phyloP scores from a whole-genome alignment of 2,888 invertebrate genomes.

The Agapostemon virescens region DNA sequence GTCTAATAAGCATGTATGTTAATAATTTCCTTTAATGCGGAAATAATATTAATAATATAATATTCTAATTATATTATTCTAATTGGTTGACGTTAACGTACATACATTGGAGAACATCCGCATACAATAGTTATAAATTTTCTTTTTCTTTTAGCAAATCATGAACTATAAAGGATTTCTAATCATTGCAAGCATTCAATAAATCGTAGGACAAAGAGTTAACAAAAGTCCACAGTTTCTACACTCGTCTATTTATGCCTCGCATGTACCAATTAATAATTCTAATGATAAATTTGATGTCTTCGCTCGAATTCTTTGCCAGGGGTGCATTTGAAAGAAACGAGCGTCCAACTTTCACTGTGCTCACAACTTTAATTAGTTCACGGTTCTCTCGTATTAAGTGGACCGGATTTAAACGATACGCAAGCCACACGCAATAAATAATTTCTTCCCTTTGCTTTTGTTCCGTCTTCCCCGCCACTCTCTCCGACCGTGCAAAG shows the following conservation, averaged over 20 bases:
- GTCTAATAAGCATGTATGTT: too few relatives aligned
- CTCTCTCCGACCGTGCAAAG: conserved; percentile 41
- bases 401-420: conserved; percentile 33
- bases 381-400: conserved; percentile 10
- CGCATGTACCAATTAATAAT: not conserved
- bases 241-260: not conserved
- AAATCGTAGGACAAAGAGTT: too few relatives aligned
- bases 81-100: too few relatives aligned
- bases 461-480: conserved; percentile 29
- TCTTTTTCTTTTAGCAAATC: too few relatives aligned
- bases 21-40: too few relatives aligned
- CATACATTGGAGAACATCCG: too few relatives aligned
- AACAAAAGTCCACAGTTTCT: too few relatives aligned
- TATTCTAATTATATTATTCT: too few relatives aligned
- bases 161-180: too few relatives aligned
- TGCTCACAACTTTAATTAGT: conserved; percentile 20
- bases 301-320: not conserved
- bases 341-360: not conserved
- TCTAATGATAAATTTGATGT: not conserved
- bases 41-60: too few relatives aligned
- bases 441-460: conserved; percentile 41
- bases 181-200: too few relatives aligned
- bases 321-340: not conserved
- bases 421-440: conserved; percentile 35
- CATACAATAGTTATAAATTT: too few relatives aligned